Evolutionary conservation across 2,113 vertebrate species (phyloP).

Genomic region (Mormyrus iriodes): DNA sequence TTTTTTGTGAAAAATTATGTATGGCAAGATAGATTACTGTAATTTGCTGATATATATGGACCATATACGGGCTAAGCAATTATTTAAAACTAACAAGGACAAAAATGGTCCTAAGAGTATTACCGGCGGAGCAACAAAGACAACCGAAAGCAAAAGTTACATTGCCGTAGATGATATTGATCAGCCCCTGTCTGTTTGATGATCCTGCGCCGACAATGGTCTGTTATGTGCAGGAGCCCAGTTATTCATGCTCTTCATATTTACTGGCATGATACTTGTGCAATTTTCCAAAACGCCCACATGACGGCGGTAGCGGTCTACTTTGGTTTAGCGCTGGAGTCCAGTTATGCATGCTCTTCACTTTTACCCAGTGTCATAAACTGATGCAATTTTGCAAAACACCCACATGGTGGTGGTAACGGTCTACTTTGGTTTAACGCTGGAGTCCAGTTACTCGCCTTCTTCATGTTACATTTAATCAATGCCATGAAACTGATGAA

Average conservation of each 20-base stretch:
- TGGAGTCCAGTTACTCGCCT: neutral
- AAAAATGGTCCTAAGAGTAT: too few relatives aligned
- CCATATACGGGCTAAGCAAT: too few relatives aligned
- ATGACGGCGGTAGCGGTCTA: neutral
- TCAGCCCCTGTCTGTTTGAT: neutral
- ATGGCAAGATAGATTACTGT: neutral
- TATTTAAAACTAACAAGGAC: too few relatives aligned
- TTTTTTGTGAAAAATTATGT: neutral
- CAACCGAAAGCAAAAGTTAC: neutral
- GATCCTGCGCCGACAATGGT: neutral
- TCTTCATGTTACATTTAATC: neutral
- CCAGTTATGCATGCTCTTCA: neutral
- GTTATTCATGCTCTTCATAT: neutral
- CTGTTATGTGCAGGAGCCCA: neutral
- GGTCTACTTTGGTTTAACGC: neutral
- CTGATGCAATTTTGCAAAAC: neutral
- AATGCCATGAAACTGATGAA: neutral
- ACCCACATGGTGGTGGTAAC: neutral
- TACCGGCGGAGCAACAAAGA: neutral
- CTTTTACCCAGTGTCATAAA: neutral
- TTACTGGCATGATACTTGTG: neutral
- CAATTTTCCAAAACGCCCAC: neutral
- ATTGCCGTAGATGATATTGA: neutral
- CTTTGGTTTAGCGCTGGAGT: neutral
- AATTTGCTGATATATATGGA: neutral